Conservation (phyloP, 2,797 vertebrate genomes). For the Aplochiton taeniatus region DNA sequence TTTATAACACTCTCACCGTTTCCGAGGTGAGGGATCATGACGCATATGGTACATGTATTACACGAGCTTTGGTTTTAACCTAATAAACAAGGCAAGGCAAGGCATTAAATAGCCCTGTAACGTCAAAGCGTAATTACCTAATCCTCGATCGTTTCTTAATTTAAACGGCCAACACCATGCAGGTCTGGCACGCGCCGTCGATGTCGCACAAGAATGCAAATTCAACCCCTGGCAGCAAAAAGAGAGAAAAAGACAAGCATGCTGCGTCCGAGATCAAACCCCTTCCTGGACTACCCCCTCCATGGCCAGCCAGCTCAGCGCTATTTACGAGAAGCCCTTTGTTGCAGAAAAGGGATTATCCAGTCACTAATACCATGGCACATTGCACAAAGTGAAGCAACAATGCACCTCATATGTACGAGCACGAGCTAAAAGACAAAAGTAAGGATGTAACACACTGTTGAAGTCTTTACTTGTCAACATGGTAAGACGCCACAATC, state of each 20-base stretch:
- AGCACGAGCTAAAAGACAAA: slow-evolving; percentile 30
- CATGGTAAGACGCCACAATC: slow-evolving; percentile 32
- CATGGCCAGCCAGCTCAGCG: slow-evolving; percentile 66
- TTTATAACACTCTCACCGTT: not conserved
- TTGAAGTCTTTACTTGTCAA: slow-evolving; percentile 48
- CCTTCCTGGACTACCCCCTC: slow-evolving; percentile 42
- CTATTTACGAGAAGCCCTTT: slow-evolving; percentile 76
- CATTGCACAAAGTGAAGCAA: slow-evolving; percentile 53
- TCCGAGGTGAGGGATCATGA: slow-evolving; percentile 54
- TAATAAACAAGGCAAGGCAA: slow-evolving; percentile 52
- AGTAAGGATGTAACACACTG: slow-evolving; percentile 4
- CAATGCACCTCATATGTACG: slow-evolving; percentile 42
- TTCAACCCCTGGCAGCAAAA: slow-evolving; percentile 4
- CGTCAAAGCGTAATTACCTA: slow-evolving; percentile 56
- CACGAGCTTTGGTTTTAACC: slow-evolving; percentile 50
- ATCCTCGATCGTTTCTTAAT: slow-evolving; percentile 54
- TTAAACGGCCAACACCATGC: slow-evolving; percentile 34
- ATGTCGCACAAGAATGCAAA: slow-evolving; percentile 7
- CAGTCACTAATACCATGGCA: slow-evolving; percentile 65
- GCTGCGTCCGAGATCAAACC: slow-evolving; percentile 39
- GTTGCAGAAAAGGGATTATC: slow-evolving; percentile 77
- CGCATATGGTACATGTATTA: slow-evolving; percentile 58
- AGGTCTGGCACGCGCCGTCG: slow-evolving; percentile 15
- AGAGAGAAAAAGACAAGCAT: slow-evolving; percentile 28
- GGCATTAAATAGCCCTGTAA: slow-evolving; percentile 66